Base-by-base conservation (phyloP, 1,140 invertebrate genomes). In the Drosophila subobscura region DNA sequence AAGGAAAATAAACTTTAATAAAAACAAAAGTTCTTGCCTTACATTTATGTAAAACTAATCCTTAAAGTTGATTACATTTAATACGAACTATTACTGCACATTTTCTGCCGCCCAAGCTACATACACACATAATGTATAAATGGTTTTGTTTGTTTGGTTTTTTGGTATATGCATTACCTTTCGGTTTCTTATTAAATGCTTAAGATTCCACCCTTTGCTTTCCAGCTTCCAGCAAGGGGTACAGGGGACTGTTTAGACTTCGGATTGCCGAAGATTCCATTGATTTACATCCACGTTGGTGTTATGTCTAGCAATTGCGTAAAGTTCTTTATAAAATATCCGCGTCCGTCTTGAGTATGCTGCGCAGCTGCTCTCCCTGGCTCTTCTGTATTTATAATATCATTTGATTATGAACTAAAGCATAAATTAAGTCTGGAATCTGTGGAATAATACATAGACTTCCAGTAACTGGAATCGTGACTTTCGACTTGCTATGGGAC, bases 291-390 rank as follows among this genome's bases (percentile, higher is more conserved):
- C 37, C n/a, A 25, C 33, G 47, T 63, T 6, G 57, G 53, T 60
- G 55, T 71, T 71, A 79, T 47, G 22, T 67, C 76, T 72, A 50
- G 33, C 56, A 41, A 37, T 47, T 47, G 44, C 59, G 56, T 45
- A 79, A 77, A 81, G 56, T 72, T 59, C 29, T 55, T 25, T 73
- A 73, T 50, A 85, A 85, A 77, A 77, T 74, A 85, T 76, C 52
- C 51, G 45, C 67, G 53, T 64, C 74, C 37, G 10, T 51, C 63
- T 71, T 77, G 79, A 84, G 79, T 83, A 83, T 85, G 76, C 55
- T 64, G 8, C 12, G 42, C 37, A 20, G 29, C 40, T 42, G 8
- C 12, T 51, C 37, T 45, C 20, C 46, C 54, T 40, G 33, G 14
- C 20, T 37, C 3, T 10, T 8, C 56, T 54, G 72, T 74, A 73